Base-by-base conservation (phyloP, 2,797 vertebrate genomes). In the Adrianichthys oophorus region DNA sequence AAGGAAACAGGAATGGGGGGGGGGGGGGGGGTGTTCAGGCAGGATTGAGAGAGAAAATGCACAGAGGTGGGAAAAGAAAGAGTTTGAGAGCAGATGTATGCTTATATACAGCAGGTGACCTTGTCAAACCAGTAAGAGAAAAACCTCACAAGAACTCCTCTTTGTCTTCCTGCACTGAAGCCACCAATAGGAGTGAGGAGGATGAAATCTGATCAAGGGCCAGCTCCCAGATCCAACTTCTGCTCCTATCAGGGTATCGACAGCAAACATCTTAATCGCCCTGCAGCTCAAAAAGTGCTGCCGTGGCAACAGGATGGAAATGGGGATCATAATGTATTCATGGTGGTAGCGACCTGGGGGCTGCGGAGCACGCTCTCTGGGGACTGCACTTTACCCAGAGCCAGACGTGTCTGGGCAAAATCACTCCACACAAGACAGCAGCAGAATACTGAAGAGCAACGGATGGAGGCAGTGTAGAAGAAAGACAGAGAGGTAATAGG, bases 361-460 rank as follows among this genome's bases (percentile, higher is more conserved):
- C 96, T 97, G 95, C 94, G 93, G 94, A 95, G 94, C 91, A 77
- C 72, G 84, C 92, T 96, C 97, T 96, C 96, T 87, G 90, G 97
- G 95, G 96, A 99, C 93, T 91, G 93, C 94, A 95, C 96, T 99
- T 99, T 98, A 99, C 97, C 96, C 96, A 94, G 95, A 97, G 96
- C 95, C 95, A 98, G 96, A 98, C 97, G 95, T 97, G 96, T 96
- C 97, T 98, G 95, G 94, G 97, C 96, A 97, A 98, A 98, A 98
- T 98, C 96, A 97, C 95, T 98, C 95, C 94, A 93, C 95, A 95
- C 93, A 95, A 94, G 95, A 97, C 95, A 94, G 94, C 94, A 95
- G 92, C 89, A 89, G 96, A 98, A 98, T 98, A 97, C 95, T 95
- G 96, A 98, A 92, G 93, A 98, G 96, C 92, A 90, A 88, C 90